Base-by-base conservation (phyloP, 1,140 invertebrate genomes). In the Manduca sexta region DNA sequence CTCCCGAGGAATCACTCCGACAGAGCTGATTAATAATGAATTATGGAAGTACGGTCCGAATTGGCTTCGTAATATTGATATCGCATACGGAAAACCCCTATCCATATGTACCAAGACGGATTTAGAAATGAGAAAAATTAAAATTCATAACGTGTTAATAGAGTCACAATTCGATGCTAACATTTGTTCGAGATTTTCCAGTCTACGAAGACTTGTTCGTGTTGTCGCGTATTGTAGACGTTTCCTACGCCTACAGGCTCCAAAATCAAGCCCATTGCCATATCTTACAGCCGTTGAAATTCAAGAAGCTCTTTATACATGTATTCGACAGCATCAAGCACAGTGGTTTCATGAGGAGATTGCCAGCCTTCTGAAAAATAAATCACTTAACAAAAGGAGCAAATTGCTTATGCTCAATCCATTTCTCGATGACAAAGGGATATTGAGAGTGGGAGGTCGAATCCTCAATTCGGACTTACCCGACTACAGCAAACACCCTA, bases 401-500 rank as follows among this genome's bases (percentile, higher is more conserved):
- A 8, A 13, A 1, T 34, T 49, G 6, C 18, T 13, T 21, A 41
- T 39, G n/a, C 13, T 49, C 7, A 42, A 18, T 26, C 11, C 12
- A 14, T 49, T 49, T 49, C 15, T 49, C 2, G 40, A 49, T 12
- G 7, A 34, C n/a, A 3, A 17, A 3, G 38, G 15, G 2, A 12
- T 49, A 21, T 18, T 49, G 11, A 14, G 39, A 8, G 17, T 49
- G 17, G 39, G 37, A 1, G 47, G 47, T 11, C 17, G 46, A 26
- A 7, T 48, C 0, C 12, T n/a, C 12, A 8, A 35, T 6, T 43
- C 16, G 12, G 11, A 34, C 12, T 14, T 49, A 42, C 40, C 12
- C 16, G 47, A 49, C 6, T 2, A 42, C 6, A 29, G 17, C n/a
- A 49, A 49, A 30, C 39, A 49, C 14, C 47, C 47, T 14, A 15